A percentile compares a stretch with the other conserved stretches of the same genome.
phyloP scores from a whole-genome alignment of 2,888 invertebrate species.

The Drosophila leonis region DNA sequence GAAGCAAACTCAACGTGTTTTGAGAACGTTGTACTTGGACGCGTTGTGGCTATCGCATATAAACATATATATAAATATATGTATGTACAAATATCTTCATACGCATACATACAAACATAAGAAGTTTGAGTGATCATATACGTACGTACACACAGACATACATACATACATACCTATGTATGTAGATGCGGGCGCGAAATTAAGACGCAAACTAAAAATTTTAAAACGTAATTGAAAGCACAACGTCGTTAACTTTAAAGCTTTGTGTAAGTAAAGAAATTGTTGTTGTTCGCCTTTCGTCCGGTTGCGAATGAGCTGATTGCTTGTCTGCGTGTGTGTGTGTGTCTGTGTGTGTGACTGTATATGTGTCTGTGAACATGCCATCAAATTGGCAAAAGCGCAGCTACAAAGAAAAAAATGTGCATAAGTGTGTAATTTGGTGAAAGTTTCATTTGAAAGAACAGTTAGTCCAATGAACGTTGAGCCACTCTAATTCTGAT shows the following conservation, averaged over 20 bases:
- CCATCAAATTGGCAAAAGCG: constrained; percentile 62
- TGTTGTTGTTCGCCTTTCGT: constrained; percentile 10
- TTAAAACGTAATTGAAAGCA: constrained; percentile 64
- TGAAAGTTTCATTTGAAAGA: constrained; percentile 47
- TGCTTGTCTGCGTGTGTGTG: constrained; percentile 32
- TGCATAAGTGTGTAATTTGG: constrained; percentile 53
- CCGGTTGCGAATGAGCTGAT: constrained; percentile 33
- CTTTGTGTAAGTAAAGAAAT: constrained; percentile 62
- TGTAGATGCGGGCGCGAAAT: constrained; percentile 65
- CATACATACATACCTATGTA: not conserved
- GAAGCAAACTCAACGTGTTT: constrained; percentile 67
- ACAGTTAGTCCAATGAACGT: constrained; percentile 7
- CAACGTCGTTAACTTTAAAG: constrained; percentile 33
- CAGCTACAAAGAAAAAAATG: constrained; percentile 40
- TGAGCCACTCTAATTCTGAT: not conserved
- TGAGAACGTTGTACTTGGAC: constrained; percentile 60
- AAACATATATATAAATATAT: constrained; percentile 2
- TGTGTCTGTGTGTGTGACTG: constrained; percentile 24
- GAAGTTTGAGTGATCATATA: constrained; percentile 27
- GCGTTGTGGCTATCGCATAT: constrained; percentile 44
- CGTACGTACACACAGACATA: constrained; percentile 4
- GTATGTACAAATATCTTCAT: constrained; percentile 4
- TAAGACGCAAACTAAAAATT: constrained; percentile 33
- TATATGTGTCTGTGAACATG: constrained; percentile 38
- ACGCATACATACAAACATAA: constrained; percentile 12